Conservation (phyloP, 1,140 invertebrate species). For the Drosophila funebris region DNA sequence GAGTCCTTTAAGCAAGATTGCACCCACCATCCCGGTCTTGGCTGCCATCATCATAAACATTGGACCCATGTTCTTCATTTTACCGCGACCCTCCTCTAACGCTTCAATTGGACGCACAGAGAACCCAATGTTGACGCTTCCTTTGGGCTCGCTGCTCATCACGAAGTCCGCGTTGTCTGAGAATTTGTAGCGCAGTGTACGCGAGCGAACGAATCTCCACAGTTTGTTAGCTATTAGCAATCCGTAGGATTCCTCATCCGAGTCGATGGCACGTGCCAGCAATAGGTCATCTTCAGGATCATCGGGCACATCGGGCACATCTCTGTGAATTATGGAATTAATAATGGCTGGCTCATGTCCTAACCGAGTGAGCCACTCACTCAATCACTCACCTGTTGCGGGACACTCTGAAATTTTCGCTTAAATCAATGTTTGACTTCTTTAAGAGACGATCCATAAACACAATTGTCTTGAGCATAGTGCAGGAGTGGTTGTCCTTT, state of each 20-base stretch:
- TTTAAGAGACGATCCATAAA: conserved; percentile 92
- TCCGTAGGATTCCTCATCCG: conserved; percentile 89
- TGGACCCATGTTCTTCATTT: conserved; percentile 90
- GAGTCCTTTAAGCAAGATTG: conserved; percentile 91
- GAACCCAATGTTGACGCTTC: conserved; percentile 88
- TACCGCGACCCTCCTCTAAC: conserved; percentile 87
- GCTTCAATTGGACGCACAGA: conserved; percentile 87
- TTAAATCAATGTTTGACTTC: conserved; percentile 89
- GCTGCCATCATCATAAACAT: conserved; percentile 90
- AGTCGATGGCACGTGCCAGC: conserved; percentile 84
- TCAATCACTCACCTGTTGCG: conserved; percentile 86
- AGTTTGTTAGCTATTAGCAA: conserved; percentile 89
- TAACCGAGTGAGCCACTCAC: no score
- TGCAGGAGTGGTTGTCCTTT: conserved; percentile 90
- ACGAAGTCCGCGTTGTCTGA: conserved; percentile 90
- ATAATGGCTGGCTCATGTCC: not conserved
- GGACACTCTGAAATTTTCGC: conserved; percentile 90
- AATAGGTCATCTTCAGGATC: conserved; percentile 77
- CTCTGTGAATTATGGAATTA: conserved; percentile 33
- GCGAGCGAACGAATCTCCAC: conserved; percentile 89
- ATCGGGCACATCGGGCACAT: conserved; percentile 68
- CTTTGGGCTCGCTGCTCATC: conserved; percentile 88
- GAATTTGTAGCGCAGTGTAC: conserved; percentile 88
- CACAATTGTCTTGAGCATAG: conserved; percentile 90
- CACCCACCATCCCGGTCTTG: conserved; percentile 91